Conservation (phyloP, 2,113 vertebrate species). For the Plecturocebus donacophilus region DNA sequence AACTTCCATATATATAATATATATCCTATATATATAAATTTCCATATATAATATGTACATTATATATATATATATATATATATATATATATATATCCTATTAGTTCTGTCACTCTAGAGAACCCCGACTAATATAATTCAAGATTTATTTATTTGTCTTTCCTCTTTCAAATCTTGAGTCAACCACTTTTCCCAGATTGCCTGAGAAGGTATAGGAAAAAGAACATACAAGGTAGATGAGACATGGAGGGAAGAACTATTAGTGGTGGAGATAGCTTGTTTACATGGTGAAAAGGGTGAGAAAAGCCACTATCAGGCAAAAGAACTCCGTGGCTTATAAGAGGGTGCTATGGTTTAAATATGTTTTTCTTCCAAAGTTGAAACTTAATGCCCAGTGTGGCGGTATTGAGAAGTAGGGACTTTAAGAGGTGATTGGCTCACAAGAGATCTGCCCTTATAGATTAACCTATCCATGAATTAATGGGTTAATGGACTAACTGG, state of each 20-base stretch:
- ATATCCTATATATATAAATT: no score
- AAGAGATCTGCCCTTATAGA: not conserved
- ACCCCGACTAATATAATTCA: not conserved
- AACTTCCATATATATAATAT: no score
- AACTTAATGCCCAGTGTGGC: not conserved
- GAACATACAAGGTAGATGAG: not conserved
- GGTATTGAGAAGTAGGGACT: not conserved
- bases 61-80: no score
- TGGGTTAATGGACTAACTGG: not conserved
- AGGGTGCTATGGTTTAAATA: not conserved
- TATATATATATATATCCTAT: no score
- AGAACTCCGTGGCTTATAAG: slow-evolving; percentile 71
- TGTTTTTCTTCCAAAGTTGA: not conserved
- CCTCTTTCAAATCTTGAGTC: not conserved
- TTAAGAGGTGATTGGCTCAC: not conserved
- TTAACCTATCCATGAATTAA: not conserved
- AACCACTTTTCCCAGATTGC: not conserved
- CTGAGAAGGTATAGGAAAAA: not conserved
- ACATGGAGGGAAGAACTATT: not conserved
- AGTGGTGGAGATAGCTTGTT: not conserved
- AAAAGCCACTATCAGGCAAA: slow-evolving; percentile 81
- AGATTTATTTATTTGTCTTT: slow-evolving; percentile 53
- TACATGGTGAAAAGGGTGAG: slow-evolving; percentile 80
- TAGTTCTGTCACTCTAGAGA: no score
- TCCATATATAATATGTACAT: no score